Base-by-base conservation (phyloP, 2,888 invertebrate species). In the Scelioninae gen. 2 region DNA sequence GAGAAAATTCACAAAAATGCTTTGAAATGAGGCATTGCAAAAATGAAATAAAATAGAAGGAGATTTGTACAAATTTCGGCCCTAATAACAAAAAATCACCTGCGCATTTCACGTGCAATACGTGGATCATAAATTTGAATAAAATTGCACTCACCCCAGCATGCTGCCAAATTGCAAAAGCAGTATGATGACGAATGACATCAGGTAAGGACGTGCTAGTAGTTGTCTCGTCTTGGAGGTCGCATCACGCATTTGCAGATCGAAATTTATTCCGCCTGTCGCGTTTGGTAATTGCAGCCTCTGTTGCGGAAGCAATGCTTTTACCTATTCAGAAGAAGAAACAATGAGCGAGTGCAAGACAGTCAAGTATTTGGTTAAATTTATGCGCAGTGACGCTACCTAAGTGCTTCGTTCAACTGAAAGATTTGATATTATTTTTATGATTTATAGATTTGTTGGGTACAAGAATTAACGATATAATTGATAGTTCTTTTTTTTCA, bases 131-230 rank as follows among this genome's bases (percentile, higher is more conserved):
- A 52, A 57, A 41, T 69, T 33, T 48, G 39, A 46, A 63, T 43
- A 28, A 53, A 45, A 58, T 11, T n/a, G 16, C 50, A 73, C 86
- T 87, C 86, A 92, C 93, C 92, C 91, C 81, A 91, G 87, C 84
- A 92, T 90, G 63, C 90, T 88, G 25, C 90, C 88, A 82, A 91
- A 90, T 79, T 92, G 91, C 77, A 93, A 89, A 0, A 87, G 83
- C 74, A 92, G 91, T 53, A 92, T 89, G 10, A 92, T 87, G 9
- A 91, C 68, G 2, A 94, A 89, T 84, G 91, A 89, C 6, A 87
- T 86, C 6, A 91, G 78, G 79, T 93, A 88, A 0, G 93, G 92
- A 1, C 89, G 88, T 25, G 84, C 87, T 82, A 93, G 91, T 77
- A 94, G 87, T 0, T 91, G 91, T 46, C 88, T 89, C 45, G 92